These are phyloP conservation scores for Formicarius rufipectus DNA, from an alignment of 2,113 vertebrate species.

Conservation along the genomic window DNA sequence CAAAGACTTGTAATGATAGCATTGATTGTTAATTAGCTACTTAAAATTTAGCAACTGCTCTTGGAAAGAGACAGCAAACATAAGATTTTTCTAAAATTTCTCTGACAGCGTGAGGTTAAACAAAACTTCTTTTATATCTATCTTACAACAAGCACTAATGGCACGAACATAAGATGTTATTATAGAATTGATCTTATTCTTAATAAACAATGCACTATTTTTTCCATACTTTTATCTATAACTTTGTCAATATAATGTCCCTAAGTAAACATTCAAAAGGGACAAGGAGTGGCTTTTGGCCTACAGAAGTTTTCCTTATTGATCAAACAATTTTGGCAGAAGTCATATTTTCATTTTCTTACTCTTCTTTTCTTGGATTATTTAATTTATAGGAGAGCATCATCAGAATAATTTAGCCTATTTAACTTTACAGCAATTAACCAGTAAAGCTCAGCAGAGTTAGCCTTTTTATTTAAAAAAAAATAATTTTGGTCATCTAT, in stretches of 20 bases:
- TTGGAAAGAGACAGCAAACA: neutral
- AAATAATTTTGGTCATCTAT: neutral
- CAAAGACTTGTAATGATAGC: neutral
- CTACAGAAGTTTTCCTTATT: neutral
- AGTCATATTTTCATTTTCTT: neutral
- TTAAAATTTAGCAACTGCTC: neutral
- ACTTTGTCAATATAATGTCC: neutral
- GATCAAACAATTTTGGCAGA: neutral
- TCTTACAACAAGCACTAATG: neutral
- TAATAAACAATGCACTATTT: neutral
- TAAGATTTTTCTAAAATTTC: neutral
- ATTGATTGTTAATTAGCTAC: neutral
- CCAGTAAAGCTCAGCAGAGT: neutral
- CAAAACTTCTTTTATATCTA: neutral
- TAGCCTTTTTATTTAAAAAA: neutral
- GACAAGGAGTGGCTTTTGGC: neutral
- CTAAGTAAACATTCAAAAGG: neutral
- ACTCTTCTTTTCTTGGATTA: neutral
- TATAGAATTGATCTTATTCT: neutral
- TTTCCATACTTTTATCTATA: neutral
- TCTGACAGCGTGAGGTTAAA: neutral
- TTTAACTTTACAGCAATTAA: neutral
- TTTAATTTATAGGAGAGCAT: neutral
- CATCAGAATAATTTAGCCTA: neutral
- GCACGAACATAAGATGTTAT: neutral